Evolutionary conservation across 1,140 invertebrate species (phyloP).

Genomic region (Aphis craccivora): DNA sequence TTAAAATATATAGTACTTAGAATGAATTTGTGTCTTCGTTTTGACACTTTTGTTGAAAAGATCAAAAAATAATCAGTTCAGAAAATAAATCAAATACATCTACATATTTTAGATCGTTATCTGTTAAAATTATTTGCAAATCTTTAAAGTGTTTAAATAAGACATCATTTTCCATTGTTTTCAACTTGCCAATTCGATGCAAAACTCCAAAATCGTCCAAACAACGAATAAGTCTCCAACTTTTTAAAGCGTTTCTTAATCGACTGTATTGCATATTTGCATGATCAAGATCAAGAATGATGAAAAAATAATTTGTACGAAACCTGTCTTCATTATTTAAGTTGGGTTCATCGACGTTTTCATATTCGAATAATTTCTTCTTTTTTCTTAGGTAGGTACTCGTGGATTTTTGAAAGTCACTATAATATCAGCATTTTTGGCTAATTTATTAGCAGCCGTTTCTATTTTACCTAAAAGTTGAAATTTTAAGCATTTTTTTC

Average conservation of each 20-base stretch:
- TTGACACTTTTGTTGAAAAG: neutral
- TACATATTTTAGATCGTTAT: neutral
- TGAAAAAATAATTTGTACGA: slow-evolving; percentile 29
- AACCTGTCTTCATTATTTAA: slow-evolving; percentile 3
- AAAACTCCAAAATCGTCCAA: neutral
- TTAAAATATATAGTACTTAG: neutral
- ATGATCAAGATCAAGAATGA: neutral
- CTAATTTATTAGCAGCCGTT: no score
- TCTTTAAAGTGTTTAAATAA: neutral
- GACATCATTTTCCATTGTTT: neutral
- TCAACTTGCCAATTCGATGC: neutral
- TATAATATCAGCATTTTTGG: no score
- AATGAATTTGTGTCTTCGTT: neutral
- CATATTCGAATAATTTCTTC: neutral
- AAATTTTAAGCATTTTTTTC: no score
- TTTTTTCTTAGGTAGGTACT: neutral
- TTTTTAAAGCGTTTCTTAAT: slow-evolving; percentile 25
- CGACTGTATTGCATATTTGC: neutral
- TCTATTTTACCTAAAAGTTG: no score
- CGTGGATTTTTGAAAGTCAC: no score
- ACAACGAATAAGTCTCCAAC: neutral
- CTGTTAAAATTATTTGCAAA: neutral
- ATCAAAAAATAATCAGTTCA: neutral
- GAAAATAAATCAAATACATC: neutral
- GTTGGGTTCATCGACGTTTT: neutral